Conservation (phyloP, 2,113 vertebrate genomes). For the Sterna hirundo region DNA sequence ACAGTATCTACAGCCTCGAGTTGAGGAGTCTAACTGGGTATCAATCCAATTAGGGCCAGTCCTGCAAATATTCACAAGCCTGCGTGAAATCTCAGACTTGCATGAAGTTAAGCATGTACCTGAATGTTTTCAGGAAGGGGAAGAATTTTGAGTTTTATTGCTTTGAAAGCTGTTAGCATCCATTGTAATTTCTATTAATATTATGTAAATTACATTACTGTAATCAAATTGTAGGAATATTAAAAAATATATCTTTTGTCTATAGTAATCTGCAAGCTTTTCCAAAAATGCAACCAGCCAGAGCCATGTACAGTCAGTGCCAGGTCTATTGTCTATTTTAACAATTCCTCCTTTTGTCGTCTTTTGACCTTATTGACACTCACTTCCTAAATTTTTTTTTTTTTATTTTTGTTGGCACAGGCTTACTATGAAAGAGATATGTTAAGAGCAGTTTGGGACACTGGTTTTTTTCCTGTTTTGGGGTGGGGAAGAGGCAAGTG, state of each 20-base stretch:
- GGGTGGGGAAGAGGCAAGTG: fast-evolving
- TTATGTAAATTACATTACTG: neutral
- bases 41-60: neutral
- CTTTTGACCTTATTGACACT: neutral
- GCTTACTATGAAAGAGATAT: neutral
- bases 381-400: neutral
- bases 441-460: neutral
- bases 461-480: neutral
- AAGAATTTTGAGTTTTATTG: neutral
- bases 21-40: neutral
- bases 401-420: neutral
- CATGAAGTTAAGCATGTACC: neutral
- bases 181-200: neutral
- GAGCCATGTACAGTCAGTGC: neutral
- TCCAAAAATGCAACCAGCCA: neutral
- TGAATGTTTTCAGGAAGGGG: neutral
- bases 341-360: neutral
- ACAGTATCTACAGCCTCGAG: neutral
- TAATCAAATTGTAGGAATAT: neutral
- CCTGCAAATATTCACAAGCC: neutral
- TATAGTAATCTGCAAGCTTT: neutral
- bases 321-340: neutral
- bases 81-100: neutral
- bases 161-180: neutral
- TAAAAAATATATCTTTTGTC: neutral